Evolutionary conservation across 35 echinoderm and acorn worm genomes (phyloP).

Genomic region (Stichopus chloronotus): DNA sequence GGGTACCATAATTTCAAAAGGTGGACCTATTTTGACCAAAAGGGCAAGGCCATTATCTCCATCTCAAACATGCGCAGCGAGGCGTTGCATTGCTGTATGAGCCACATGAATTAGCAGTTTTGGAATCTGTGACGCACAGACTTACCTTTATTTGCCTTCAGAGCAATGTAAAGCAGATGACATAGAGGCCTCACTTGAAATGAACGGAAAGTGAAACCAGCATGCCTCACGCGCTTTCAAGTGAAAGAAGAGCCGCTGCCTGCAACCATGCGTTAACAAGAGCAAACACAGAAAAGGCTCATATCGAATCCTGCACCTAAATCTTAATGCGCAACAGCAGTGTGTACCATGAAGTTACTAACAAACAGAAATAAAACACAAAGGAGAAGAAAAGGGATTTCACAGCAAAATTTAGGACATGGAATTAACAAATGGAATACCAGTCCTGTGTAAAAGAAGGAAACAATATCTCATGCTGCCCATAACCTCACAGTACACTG

Average conservation of each 20-base stretch:
- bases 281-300: background rate
- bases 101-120: background rate
- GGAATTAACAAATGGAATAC: too few species aligned
- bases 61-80: constrained; percentile 44
- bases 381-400: background rate
- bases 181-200: too few species aligned
- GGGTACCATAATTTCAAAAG: too few species aligned
- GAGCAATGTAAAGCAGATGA: too few species aligned
- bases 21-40: too few species aligned
- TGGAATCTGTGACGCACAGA: background rate
- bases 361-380: background rate
- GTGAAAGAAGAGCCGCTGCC: background rate
- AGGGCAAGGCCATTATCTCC: constrained; percentile 2
- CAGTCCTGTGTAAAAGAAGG: too few species aligned
- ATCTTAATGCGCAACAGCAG: background rate
- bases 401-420: too few species aligned
- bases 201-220: too few species aligned
- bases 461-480: background rate
- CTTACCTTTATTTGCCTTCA: background rate
- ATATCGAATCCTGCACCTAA: background rate
- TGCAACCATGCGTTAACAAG: background rate
- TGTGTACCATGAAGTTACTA: background rate
- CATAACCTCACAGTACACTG: background rate
- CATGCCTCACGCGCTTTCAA: background rate
- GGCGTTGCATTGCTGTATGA: background rate